A percentile compares a stretch with the other conserved stretches of the same genome.
Conservation (phyloP, 1,140 invertebrate genomes). For the Tachypleus tridentatus region DNA sequence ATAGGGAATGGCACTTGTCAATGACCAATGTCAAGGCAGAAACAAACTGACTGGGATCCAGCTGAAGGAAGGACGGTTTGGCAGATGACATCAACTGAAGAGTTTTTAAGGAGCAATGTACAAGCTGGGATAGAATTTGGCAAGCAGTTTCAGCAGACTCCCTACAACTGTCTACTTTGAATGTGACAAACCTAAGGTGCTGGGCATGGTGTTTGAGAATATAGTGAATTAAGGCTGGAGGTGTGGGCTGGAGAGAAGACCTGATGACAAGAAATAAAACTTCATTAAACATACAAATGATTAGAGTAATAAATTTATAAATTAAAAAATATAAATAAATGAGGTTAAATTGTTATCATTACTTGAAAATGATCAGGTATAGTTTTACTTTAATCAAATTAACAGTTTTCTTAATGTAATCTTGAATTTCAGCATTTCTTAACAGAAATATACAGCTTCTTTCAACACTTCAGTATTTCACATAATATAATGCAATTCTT, state of each 20-base stretch:
- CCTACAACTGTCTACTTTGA: neutral
- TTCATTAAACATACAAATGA: neutral
- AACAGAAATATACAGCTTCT: too few species aligned
- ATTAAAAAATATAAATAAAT: too few species aligned
- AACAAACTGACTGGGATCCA: neutral
- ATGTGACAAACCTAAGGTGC: constrained; percentile 1
- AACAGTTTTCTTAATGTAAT: too few species aligned
- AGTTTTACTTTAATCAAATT: too few species aligned
- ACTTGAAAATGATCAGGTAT: too few species aligned
- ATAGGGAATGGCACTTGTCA: constrained; percentile 1
- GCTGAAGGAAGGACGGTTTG: neutral
- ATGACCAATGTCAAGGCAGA: constrained; percentile 1
- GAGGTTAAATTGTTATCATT: too few species aligned
- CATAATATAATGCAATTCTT: too few species aligned
- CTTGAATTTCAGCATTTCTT: too few species aligned
- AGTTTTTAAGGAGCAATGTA: neutral
- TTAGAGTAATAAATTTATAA: neutral
- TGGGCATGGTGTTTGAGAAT: constrained; percentile 2
- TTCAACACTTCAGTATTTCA: too few species aligned
- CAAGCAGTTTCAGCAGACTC: constrained; percentile 1
- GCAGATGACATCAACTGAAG: neutral
- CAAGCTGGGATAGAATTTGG: neutral
- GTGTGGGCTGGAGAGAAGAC: neutral
- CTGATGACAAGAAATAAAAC: neutral
- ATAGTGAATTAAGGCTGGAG: neutral